phyloP scores from a whole-genome alignment of 2,888 invertebrate genomes.

The Yponomeuta plumbellus region DNA sequence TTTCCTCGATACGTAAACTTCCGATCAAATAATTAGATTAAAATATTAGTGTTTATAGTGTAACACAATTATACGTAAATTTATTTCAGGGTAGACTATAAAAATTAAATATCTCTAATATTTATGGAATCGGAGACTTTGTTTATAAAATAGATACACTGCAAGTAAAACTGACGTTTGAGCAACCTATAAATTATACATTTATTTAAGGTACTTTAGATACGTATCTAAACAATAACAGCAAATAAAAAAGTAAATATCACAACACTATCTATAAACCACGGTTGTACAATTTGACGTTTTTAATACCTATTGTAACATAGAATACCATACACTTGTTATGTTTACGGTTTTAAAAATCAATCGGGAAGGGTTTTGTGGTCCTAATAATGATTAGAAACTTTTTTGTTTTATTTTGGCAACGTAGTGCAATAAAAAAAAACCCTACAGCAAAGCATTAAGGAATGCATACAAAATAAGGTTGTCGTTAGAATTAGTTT shows the following conservation, averaged over 20 bases:
- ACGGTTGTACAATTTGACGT: neutral
- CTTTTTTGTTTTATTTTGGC: neutral
- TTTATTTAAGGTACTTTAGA: neutral
- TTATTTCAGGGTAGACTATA: slow-evolving; percentile 86
- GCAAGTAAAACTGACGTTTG: neutral
- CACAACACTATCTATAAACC: neutral
- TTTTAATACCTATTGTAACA: neutral
- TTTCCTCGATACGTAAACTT: slow-evolving; percentile 57
- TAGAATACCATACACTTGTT: neutral
- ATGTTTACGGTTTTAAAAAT: neutral
- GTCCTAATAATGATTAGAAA: neutral
- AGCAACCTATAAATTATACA: neutral
- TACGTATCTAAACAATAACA: neutral
- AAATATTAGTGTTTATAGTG: slow-evolving; percentile 68
- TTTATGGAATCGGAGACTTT: slow-evolving; percentile 46
- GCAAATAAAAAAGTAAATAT: neutral
- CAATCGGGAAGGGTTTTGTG: neutral
- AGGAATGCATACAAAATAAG: slow-evolving; percentile 55
- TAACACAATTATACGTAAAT: slow-evolving; percentile 90
- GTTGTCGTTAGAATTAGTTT: slow-evolving; percentile 62
- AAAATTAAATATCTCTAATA: slow-evolving; percentile 53
- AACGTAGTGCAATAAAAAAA: neutral
- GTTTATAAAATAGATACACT: slow-evolving; percentile 40
- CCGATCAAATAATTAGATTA: slow-evolving; percentile 61
- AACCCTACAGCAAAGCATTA: slow-evolving; percentile 25